Conservation (phyloP, 2,888 invertebrate species). For the Eristalis intricaria region DNA sequence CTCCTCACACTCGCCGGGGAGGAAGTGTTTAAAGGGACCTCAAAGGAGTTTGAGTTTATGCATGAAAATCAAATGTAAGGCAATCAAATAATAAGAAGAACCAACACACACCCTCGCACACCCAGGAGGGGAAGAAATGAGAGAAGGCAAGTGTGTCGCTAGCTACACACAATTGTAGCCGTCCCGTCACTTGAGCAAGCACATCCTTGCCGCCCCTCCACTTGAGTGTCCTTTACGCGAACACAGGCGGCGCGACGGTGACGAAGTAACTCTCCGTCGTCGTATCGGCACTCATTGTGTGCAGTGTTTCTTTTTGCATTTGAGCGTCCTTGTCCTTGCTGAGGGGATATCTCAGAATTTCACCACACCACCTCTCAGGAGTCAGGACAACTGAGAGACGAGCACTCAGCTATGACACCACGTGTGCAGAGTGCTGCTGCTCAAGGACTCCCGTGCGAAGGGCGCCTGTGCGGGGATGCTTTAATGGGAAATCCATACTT, state of each 20-base stretch:
- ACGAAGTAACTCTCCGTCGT: background rate
- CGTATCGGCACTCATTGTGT: background rate
- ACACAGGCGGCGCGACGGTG: background rate
- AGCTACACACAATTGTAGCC: conserved; percentile 47
- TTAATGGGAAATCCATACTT: conserved; percentile 68
- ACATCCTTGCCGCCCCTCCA: conserved; percentile 43
- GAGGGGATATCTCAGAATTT: background rate
- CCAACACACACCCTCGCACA: conserved; percentile 13
- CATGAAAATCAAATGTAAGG: conserved; percentile 70
- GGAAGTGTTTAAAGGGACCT: conserved; percentile 58
- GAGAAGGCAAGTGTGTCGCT: conserved; percentile 46
- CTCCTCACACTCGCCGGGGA: background rate
- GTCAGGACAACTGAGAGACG: background rate
- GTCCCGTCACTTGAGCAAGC: conserved; percentile 59
- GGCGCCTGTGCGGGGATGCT: conserved; percentile 65
- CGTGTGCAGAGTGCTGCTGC: conserved; percentile 30
- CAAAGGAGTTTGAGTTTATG: conserved; percentile 51
- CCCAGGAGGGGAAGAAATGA: background rate
- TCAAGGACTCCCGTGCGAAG: conserved; percentile 8
- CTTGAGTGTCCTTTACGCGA: conserved; percentile 23
- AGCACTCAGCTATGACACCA: conserved; percentile 18
- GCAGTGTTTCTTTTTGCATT: conserved; percentile 12
- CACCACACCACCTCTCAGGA: conserved; percentile 38
- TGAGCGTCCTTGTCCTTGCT: conserved; percentile 35
- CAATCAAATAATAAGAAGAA: conserved; percentile 61